These are phyloP conservation scores for Rapana venosa DNA, from an alignment of 2,888 invertebrate genomes.

Conservation along the genomic window DNA sequence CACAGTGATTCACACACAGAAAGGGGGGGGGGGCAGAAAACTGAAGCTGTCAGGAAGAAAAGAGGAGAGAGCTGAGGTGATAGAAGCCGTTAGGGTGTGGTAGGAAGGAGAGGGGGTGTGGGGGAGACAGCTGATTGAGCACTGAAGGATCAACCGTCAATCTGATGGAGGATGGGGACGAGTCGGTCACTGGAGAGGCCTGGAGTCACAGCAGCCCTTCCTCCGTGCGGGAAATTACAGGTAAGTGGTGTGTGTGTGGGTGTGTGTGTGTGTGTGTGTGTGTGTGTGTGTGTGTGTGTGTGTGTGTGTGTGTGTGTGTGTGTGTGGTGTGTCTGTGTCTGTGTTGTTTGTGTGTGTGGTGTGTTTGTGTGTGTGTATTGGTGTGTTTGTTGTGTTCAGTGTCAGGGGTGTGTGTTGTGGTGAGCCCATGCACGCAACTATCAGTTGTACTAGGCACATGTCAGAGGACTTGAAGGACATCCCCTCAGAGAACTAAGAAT, in stretches of 20 bases:
- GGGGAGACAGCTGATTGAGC: background rate
- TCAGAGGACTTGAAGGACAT: no score
- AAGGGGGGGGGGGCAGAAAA: background rate
- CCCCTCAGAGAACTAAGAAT: no score
- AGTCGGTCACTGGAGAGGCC: slow-evolving; percentile 2
- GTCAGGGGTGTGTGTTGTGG: no score
- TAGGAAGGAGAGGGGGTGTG: background rate
- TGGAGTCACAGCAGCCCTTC: slow-evolving; percentile 26
- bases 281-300: no score
- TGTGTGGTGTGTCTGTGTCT: no score
- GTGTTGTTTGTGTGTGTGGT: background rate
- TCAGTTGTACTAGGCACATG: background rate
- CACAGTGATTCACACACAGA: background rate
- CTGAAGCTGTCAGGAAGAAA: background rate
- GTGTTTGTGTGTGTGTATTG: background rate
- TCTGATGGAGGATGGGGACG: slow-evolving; percentile 30
- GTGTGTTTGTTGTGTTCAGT: no score
- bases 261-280: background rate
- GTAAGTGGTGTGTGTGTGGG: background rate
- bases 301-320: no score
- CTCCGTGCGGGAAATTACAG: slow-evolving; percentile 18
- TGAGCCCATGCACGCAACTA: no score
- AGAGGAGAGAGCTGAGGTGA: background rate
- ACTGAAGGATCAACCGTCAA: background rate
- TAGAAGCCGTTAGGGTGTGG: background rate